Evolutionary conservation across 1,140 invertebrate genomes (phyloP), one percentile per base, ranked within the genome.

Genomic region (Drosophila eugracilis): DNA sequence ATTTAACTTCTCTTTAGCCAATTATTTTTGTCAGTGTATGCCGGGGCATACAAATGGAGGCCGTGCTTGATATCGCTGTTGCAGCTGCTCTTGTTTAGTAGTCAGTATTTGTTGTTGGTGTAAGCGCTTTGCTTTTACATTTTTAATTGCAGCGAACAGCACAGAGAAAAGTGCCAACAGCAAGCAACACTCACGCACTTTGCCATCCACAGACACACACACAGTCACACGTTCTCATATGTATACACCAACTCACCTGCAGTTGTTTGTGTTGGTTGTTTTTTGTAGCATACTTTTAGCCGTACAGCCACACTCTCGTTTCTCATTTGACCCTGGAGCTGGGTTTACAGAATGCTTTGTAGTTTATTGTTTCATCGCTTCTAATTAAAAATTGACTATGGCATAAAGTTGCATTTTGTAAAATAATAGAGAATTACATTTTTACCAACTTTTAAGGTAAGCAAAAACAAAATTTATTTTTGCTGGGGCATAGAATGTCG

Each of bases 281-380:
- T 62, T 62, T 81, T 77, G 67, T 81, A 67, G 83, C 83, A 86
- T 88, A 86, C 77, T 70, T 86, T 86, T 74, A 54, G 75, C 37
- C n/a, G n/a, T n/a, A n/a, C n/a, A 47, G 77, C 57, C 63, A 42
- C 26, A 54, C 44, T 71, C 49, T 58, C 49, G 62, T 60, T 54
- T 57, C 21, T 41, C 57, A 45, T 59, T 54, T 71, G 44, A 76
- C 75, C 67, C 50, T 49, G 59, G 65, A 72, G 65, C 58, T 52
- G 42, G 28, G 42, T 36, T 28, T 41, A n/a, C 39, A 44, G 22
- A 34, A 4, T 54, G 36, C 39, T 49, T 63, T 71, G 22, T 75
- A 62, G 48, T 66, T 84, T 84, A 77, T 59, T 60, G 19, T 41
- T 34, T 45, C 67, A 59, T 39, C 24, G 28, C 37, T 53, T 44